These are phyloP conservation scores for Candidula unifasciata DNA, from an alignment of 2,888 invertebrate genomes.

Conservation along the genomic window DNA sequence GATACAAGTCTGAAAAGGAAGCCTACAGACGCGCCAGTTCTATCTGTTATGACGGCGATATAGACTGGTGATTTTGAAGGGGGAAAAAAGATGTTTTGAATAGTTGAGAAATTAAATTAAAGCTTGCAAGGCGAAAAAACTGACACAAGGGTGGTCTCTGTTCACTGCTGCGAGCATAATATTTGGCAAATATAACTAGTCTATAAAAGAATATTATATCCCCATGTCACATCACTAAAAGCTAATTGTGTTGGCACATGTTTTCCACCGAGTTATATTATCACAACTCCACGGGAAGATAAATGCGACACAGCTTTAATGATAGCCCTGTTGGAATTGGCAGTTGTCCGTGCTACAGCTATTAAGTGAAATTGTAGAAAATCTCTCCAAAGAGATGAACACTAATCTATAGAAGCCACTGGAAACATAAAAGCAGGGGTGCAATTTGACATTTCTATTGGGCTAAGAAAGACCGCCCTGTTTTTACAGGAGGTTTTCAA, in stretches of 20 bases:
- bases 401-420: neutral
- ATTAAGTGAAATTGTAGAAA: slow-evolving; percentile 31
- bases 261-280: slow-evolving; percentile 4
- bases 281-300: slow-evolving; percentile 18
- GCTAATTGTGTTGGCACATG: slow-evolving; percentile 26
- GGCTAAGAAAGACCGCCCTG: slow-evolving; percentile 12
- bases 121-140: slow-evolving; percentile 35
- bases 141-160: slow-evolving; percentile 35
- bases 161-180: slow-evolving; percentile 29
- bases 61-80: slow-evolving; percentile 36
- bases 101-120: slow-evolving; percentile 30
- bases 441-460: slow-evolving; percentile 18
- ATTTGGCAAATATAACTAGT: slow-evolving; percentile 41
- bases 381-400: slow-evolving; percentile 15
- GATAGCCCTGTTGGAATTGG: slow-evolving; percentile 28
- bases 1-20: neutral
- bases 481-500: slow-evolving; percentile 22
- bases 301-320: slow-evolving; percentile 31
- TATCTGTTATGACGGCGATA: slow-evolving; percentile 15
- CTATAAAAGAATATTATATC: slow-evolving; percentile 18
- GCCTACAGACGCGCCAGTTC: slow-evolving; percentile 6
- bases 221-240: slow-evolving; percentile 19
- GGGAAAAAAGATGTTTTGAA: slow-evolving; percentile 11
- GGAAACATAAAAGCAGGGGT: slow-evolving; percentile 3
- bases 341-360: slow-evolving; percentile 8